Evolutionary conservation across 1,140 invertebrate genomes (phyloP), one percentile per base, ranked within the genome.

Genomic region (Atopsyche davidsoni): DNA sequence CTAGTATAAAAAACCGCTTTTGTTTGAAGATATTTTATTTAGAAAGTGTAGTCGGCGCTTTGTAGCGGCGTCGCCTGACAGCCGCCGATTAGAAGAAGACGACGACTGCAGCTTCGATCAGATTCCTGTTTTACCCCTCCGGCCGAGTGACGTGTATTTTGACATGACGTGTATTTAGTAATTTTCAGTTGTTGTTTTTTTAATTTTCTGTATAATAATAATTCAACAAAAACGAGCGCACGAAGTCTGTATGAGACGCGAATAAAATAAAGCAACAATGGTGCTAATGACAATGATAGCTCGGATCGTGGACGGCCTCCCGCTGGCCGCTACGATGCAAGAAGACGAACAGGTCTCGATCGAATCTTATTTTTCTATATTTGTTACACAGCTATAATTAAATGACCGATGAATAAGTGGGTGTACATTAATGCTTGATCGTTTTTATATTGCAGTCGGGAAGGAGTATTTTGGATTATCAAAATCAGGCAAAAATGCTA

Each of bases 401-500:
- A 28, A 28, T 9, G 7, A 9, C 25, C 25, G 13, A n/a, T n/a
- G n/a, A n/a, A n/a, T n/a, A n/a, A n/a, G n/a, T 31, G n/a, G 13
- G 23, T 19, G 18, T 19, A 13, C 11, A 49, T 23, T 41, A 23
- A 46, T 14, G n/a, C 21, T 35, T 19, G 11, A 47, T 13, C 65
- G 60, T 55, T 64, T 57, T 55, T 62, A 61, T 59, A 63, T 78
- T 79, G 64, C 72, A 97, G 92, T 85, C 85, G 60, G 92, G 92
- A 46, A 83, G 86, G 72, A 92, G 80, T 75, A 83, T 96, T 62
- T 75, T 97, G 69, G 96, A 99, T 62, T 99, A 98, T 72, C 96
- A 98, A 70, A 97, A 94, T 71, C 96, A 99, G 77, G 96, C 96
- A n/a, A 99, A 99, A 79, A 89, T 96, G 83, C 75, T 99, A 49